Evolutionary conservation across 1,140 invertebrate genomes (phyloP).

Genomic region (Drosophila sp.): DNA sequence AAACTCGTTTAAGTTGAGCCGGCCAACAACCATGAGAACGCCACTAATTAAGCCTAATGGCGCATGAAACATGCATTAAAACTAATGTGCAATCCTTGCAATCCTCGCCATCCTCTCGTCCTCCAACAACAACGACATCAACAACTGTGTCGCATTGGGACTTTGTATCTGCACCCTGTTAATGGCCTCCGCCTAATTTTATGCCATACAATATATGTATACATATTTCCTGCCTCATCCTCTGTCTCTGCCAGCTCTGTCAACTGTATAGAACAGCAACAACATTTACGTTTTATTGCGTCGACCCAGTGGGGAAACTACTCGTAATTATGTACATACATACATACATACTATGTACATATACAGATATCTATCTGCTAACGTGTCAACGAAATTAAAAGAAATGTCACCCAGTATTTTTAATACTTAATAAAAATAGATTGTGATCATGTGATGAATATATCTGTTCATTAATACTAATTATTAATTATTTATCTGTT

Average conservation of each 20-base stretch:
- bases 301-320: slow-evolving; percentile 22
- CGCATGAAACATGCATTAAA: slow-evolving; percentile 82
- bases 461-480: not conserved
- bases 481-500: not conserved
- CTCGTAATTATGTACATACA: slow-evolving; percentile 12
- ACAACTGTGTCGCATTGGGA: slow-evolving; percentile 30
- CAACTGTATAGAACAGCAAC: not conserved
- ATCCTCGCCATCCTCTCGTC: slow-evolving; percentile 3
- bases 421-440: not conserved
- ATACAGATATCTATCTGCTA: slow-evolving; percentile 24
- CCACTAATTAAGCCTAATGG: slow-evolving; percentile 82
- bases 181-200: slow-evolving; percentile 71
- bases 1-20: slow-evolving; percentile 62
- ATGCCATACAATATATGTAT: slow-evolving; percentile 49
- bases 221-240: slow-evolving; percentile 12
- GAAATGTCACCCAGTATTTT: not conserved
- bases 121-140: not conserved
- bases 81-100: slow-evolving; percentile 75
- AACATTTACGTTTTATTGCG: slow-evolving; percentile 45
- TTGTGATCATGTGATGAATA: not conserved
- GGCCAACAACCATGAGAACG: slow-evolving; percentile 42
- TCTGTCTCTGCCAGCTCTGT: not conserved
- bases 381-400: slow-evolving; percentile 17
- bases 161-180: slow-evolving; percentile 28
- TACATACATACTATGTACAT: too few relatives aligned